phyloP scores from a whole-genome alignment of 2,113 vertebrate species.

The Ptyas mucosa region DNA sequence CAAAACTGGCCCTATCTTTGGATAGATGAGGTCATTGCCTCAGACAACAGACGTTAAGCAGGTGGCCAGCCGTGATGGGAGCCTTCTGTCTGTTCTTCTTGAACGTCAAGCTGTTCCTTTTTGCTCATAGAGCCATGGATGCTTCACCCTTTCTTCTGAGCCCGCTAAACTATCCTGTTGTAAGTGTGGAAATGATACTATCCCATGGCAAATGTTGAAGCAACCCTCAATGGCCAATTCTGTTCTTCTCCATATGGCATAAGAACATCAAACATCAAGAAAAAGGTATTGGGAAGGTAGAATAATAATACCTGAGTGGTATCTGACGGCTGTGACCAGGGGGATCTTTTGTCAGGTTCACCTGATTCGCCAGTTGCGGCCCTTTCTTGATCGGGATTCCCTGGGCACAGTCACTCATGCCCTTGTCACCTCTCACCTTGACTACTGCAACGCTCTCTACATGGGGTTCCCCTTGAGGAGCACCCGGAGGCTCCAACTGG shows the following conservation, averaged over 20 bases:
- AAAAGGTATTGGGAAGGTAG: not conserved
- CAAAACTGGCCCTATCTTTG: not conserved
- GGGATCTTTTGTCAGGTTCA: too few relatives aligned
- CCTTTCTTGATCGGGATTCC: too few relatives aligned
- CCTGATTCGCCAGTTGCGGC: too few relatives aligned
- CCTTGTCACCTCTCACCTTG: too few relatives aligned
- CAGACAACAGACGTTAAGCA: not conserved
- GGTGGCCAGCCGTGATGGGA: not conserved
- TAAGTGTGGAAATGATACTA: not conserved
- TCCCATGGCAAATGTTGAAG: not conserved
- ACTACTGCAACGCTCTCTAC: too few relatives aligned
- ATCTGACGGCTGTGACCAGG: too few relatives aligned
- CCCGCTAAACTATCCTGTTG: not conserved
- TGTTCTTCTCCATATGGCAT: not conserved
- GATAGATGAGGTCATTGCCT: not conserved
- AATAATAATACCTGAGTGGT: not conserved
- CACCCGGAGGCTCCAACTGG: too few relatives aligned
- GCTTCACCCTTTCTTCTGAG: not conserved
- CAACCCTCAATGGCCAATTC: not conserved
- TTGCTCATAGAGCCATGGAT: not conserved
- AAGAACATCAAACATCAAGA: not conserved
- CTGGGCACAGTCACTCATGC: too few relatives aligned
- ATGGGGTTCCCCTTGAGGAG: too few relatives aligned
- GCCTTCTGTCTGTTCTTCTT: not conserved
- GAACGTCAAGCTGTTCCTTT: not conserved